Conservation (phyloP, 2,113 vertebrate genomes). For the Psilopsiagon aymara region DNA sequence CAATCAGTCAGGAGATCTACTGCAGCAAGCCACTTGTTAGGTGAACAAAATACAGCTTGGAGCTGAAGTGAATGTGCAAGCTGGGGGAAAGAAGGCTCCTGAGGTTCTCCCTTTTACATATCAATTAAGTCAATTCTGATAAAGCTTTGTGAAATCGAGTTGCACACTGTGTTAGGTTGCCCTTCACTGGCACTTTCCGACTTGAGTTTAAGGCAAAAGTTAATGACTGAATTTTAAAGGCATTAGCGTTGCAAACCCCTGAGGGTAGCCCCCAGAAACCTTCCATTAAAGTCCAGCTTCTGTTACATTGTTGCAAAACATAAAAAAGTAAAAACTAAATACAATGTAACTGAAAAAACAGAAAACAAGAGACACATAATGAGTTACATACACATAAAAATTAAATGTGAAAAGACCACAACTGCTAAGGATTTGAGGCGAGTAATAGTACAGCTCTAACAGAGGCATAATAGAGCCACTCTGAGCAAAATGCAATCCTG, state of each 20-base stretch:
- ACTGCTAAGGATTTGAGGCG: not conserved
- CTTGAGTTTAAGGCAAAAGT: not conserved
- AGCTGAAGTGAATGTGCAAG: not conserved
- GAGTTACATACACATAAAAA: not conserved
- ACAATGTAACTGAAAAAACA: not conserved
- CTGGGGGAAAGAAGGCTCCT: not conserved
- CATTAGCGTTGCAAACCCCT: not conserved
- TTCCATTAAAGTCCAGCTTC: not conserved
- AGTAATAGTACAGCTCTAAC: not conserved
- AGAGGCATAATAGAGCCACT: not conserved
- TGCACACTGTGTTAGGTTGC: not conserved
- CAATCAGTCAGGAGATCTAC: rapidly evolving
- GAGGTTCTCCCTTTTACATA: not conserved
- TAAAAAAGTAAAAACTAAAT: not conserved
- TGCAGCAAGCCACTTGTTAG: not conserved
- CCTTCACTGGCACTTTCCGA: not conserved
- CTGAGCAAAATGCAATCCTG: not conserved
- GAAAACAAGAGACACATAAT: not conserved
- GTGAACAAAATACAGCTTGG: not conserved
- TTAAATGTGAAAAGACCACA: not conserved
- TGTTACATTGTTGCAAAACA: not conserved
- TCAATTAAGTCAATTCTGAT: not conserved
- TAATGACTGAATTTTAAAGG: not conserved
- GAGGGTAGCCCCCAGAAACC: not conserved
- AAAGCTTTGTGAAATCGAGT: not conserved